Conservation (phyloP, 2,797 vertebrate species). For the Gymnopithys bicolor region DNA sequence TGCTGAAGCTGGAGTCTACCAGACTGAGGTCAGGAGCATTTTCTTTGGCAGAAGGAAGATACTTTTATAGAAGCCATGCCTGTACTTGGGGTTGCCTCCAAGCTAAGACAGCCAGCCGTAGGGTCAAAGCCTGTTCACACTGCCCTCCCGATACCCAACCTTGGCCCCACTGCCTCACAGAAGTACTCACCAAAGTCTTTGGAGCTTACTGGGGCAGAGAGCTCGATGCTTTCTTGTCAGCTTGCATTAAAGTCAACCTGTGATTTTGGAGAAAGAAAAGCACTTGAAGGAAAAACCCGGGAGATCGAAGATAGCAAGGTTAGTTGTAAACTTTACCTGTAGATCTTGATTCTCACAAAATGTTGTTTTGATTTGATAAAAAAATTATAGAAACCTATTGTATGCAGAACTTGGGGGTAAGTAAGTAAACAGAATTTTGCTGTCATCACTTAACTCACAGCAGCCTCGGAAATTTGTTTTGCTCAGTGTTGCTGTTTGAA, state of each 20-base stretch:
- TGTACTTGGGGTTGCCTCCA: constrained; percentile 94
- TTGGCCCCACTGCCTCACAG: constrained; percentile 77
- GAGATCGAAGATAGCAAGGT: constrained; percentile 93
- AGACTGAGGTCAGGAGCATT: constrained; percentile 81
- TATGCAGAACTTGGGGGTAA: neutral
- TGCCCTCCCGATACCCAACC: constrained; percentile 88
- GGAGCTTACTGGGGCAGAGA: constrained; percentile 78
- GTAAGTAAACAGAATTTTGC: neutral
- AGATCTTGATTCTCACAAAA: neutral
- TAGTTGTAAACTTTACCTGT: constrained; percentile 76
- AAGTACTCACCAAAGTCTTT: constrained; percentile 81
- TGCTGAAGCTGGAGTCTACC: constrained; percentile 76
- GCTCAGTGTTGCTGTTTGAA: neutral
- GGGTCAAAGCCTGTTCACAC: constrained; percentile 91
- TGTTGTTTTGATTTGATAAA: constrained; percentile 4
- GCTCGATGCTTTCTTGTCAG: constrained; percentile 84
- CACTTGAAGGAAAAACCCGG: constrained; percentile 76
- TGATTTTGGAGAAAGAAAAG: constrained; percentile 84
- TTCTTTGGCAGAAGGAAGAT: constrained; percentile 78
- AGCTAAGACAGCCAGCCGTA: constrained; percentile 89
- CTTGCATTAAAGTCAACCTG: constrained; percentile 84
- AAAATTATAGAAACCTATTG: neutral
- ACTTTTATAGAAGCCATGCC: constrained; percentile 88
- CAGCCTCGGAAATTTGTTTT: constrained; percentile 14
- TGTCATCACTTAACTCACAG: neutral